Base-by-base conservation (phyloP, 2,888 invertebrate species). In the Drosophila niveifrons region DNA sequence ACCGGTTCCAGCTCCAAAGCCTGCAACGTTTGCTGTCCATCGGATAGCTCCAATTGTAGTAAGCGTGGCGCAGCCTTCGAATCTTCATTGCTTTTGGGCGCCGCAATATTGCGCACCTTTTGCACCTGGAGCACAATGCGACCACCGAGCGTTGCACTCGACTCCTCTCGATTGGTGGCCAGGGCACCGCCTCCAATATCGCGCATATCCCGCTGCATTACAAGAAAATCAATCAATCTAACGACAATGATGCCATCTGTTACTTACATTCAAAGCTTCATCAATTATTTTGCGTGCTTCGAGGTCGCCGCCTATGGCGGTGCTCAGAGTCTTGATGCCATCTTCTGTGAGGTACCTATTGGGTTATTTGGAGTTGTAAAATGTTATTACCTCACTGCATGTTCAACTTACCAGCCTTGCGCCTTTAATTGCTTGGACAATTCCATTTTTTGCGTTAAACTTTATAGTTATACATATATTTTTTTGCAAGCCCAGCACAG, bases 51-150 rank as follows among this genome's bases (percentile, higher is more conserved):
- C 28, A 98, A 90, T 90, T 97, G 97, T 61, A 98, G 93, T 94
- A 98, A 95, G 17, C 97, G 94, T 7, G 98, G 97, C 10, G 97
- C 97, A 67, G 94, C 94, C 72, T 94, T 94, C 6, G 96, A 96
- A 75, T 97, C 97, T 92, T 98, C 97, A 91, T 97, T 97, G 11
- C 95, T 95, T 93, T 98, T 98, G 3, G 98, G 98, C 31, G 97
- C 97, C 10, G 97, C 95, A 48, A 98, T 95, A 93, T 98, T 98
- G 11, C 97, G 94, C 52, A 98, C 94, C 93, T 97, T 97, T 91
- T 96, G 96, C 82, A 98, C 95, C 94, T 98, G 98, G 47, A 98
- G 93, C 39, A 98, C 95, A 75, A 97, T 93, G n/a, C 93, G 93
- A 15, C 93, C 93, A 61, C 93, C 92, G 52, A 94, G 89, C 17